These are phyloP conservation scores for Ctenopoma multispine DNA, from an alignment of 2,797 vertebrate genomes.

Conservation along the genomic window DNA sequence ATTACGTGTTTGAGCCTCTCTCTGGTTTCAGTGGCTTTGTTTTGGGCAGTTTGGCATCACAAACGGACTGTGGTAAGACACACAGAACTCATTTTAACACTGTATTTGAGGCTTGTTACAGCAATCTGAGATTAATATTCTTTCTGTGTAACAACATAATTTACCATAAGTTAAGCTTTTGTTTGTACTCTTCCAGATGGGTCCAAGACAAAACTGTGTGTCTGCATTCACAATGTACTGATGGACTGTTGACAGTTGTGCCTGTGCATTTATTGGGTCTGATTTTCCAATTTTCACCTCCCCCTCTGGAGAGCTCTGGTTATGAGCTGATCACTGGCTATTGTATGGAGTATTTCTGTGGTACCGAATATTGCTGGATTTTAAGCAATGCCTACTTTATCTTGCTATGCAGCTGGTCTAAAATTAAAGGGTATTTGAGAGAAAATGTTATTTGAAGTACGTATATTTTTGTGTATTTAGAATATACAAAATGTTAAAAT, in stretches of 20 bases:
- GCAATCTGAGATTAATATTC: background rate
- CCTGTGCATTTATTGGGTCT: slow-evolving; percentile 41
- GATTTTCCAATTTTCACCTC: slow-evolving; percentile 36
- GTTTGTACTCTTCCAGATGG: slow-evolving; percentile 33
- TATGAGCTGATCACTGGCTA: slow-evolving; percentile 14
- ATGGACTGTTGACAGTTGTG: slow-evolving; percentile 32
- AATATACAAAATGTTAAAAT: too few species aligned
- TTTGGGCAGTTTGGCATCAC: background rate
- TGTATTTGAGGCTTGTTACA: background rate
- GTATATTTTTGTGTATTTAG: too few species aligned
- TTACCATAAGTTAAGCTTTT: slow-evolving; percentile 1
- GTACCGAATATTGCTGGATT: slow-evolving; percentile 2
- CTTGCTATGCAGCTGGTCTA: too few species aligned
- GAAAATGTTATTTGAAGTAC: background rate
- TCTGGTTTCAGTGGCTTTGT: too few species aligned
- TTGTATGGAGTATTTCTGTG: slow-evolving; percentile 12
- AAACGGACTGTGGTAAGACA: too few species aligned
- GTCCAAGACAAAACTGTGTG: slow-evolving; percentile 13
- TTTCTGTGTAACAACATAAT: background rate
- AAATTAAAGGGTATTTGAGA: background rate
- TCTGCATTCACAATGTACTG: slow-evolving; percentile 13
- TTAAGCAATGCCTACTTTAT: too few species aligned
- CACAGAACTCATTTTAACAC: too few species aligned
- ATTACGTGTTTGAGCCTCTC: too few species aligned
- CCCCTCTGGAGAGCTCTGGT: background rate